Evolutionary conservation across 2,888 invertebrate species (phyloP), one percentile per base, ranked within the genome.

Genomic region (Leptinotarsa juncta): DNA sequence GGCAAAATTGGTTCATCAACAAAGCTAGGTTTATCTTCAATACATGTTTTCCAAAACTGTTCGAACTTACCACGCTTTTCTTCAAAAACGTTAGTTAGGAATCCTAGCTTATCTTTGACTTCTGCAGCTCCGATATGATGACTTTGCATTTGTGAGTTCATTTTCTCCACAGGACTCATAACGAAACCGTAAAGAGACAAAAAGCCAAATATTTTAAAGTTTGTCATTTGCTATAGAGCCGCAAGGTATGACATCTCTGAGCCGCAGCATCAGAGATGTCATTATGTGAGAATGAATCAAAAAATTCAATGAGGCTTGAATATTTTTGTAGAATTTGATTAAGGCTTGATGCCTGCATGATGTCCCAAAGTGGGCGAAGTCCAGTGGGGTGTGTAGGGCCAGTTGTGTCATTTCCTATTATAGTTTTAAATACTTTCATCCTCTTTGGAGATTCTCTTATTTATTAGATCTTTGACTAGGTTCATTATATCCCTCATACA

Each of bases 1-100:
- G 50, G 50, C 50, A 50, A 50, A 50, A 50, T 50, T 50, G 50
- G 50, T 50, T 50, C 50, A 50, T 50, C 50, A 50, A 50, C 50
- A 50, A 16, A 50, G 50, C 50, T 50, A 50, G 50, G 50, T 50
- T 50, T 50, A 1, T 15, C 50, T 14, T 50, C 50, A 50, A 50
- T 4, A 50, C 50, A 12, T 50, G 16, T 15, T 50, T 50, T 1
- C 14, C 50, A 7, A 15, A 50, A 50, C 50, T 50, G 7, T 50
- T 50, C 50, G 50, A 50, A 50, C 50, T 50, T 50, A 50, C 50
- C 50, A 50, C 50, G 50, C 50, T 50, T 50, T 50, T 50, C 50
- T 50, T 50, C 50, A 50, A 50, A 15, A 50, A 50, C 7, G 14
- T 50, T 4, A 20, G 20, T 20, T 20, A 20, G 20, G 20, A 20